Evolutionary conservation across 2,888 invertebrate genomes (phyloP).

Genomic region (Erpobdella octoculata): DNA sequence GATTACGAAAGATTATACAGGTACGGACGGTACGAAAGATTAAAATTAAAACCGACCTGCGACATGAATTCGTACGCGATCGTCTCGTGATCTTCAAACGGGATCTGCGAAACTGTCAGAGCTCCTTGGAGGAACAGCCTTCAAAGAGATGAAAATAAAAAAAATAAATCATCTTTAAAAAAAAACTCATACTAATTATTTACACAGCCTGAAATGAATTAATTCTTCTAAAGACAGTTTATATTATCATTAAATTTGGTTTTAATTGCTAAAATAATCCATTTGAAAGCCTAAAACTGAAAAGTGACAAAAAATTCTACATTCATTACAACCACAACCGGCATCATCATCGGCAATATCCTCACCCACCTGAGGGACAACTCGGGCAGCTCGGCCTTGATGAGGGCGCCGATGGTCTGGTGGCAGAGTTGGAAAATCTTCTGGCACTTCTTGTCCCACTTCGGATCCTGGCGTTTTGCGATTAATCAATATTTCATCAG

Average conservation of each 20-base stretch:
- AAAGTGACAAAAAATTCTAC: too few relatives aligned
- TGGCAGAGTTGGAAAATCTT: slow-evolving; percentile 97
- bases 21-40: too few relatives aligned
- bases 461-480: slow-evolving; percentile 65
- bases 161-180: too few relatives aligned
- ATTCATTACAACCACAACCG: background rate
- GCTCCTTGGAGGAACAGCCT: slow-evolving; percentile 91
- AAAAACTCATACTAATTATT: too few relatives aligned
- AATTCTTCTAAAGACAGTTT: background rate
- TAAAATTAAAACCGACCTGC: slow-evolving; percentile 62
- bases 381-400: slow-evolving; percentile 89
- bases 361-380: slow-evolving; percentile 62
- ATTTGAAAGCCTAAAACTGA: background rate
- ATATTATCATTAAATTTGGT: background rate
- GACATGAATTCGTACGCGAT: slow-evolving; percentile 97
- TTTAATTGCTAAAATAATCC: background rate
- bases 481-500: background rate
- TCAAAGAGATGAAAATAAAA: background rate
- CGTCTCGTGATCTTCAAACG: slow-evolving; percentile 85
- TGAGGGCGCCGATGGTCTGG: slow-evolving; percentile 82
- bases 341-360: background rate
- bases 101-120: slow-evolving; percentile 79
- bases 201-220: background rate
- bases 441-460: slow-evolving; percentile 96
- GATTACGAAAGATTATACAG: too few relatives aligned